These are phyloP conservation scores for Ecdyonurus torrentis DNA, from an alignment of 2,888 invertebrate genomes.

Conservation along the genomic window DNA sequence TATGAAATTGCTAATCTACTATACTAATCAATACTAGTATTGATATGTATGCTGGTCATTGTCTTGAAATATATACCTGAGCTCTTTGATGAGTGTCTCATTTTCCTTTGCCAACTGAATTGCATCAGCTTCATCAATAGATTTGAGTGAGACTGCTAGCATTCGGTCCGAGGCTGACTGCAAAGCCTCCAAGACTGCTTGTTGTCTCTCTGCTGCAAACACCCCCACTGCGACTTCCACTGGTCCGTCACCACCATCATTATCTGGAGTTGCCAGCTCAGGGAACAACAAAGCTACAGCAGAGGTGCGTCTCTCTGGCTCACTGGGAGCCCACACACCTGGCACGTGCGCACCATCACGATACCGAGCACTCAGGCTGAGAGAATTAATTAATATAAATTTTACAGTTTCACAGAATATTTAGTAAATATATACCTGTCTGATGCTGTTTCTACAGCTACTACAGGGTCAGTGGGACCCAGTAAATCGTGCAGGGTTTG, in stretches of 20 bases:
- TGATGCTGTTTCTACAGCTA: background rate
- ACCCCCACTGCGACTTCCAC: background rate
- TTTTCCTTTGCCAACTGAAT: background rate
- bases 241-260: background rate
- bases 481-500: background rate
- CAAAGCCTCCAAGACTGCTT: background rate
- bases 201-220: background rate
- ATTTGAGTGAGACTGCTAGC: background rate
- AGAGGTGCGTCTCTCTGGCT: background rate
- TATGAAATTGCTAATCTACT: no score
- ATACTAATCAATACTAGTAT: no score
- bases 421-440: no score
- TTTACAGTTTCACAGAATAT: no score
- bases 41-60: no score
- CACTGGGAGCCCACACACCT: background rate
- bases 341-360: background rate
- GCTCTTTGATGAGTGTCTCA: background rate
- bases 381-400: no score
- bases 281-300: slow-evolving; percentile 1
- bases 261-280: background rate
- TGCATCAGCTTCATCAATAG: background rate
- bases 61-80: no score
- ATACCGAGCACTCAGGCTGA: background rate
- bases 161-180: background rate
- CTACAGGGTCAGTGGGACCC: background rate